Evolutionary conservation across 2,113 vertebrate genomes (phyloP).

Genomic region (Lepisosteus oculatus): DNA sequence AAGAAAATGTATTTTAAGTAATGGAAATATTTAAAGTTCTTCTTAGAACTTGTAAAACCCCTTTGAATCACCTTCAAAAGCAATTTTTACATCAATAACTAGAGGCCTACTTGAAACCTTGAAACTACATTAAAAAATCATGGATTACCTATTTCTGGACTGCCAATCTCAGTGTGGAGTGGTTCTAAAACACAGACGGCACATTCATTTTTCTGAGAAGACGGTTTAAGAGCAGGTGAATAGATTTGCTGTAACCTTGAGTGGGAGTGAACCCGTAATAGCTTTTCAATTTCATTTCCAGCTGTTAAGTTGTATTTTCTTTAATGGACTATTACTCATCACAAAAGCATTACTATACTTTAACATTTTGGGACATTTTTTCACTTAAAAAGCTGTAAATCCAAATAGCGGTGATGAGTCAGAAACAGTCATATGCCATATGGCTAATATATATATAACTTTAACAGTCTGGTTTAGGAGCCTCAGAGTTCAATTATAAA

Average conservation of each 20-base stretch:
- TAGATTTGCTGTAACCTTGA: neutral
- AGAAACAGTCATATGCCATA: no score
- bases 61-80: neutral
- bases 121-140: neutral
- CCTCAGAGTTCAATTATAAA: no score
- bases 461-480: no score
- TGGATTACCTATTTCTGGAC: neutral
- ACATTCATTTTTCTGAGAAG: conserved; percentile 4
- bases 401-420: no score
- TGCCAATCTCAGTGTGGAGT: neutral
- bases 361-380: no score
- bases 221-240: conserved; percentile 2
- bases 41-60: neutral
- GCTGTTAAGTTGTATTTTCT: neutral
- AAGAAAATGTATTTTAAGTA: neutral
- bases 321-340: no score
- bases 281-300: neutral
- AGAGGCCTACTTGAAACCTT: neutral
- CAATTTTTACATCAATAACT: neutral
- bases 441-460: no score
- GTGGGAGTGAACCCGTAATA: neutral
- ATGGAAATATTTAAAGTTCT: neutral
- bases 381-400: no score
- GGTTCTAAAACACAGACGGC: neutral
- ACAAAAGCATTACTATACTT: no score